These are phyloP conservation scores for Zaprionus davidi DNA, from an alignment of 1,140 invertebrate species.

Conservation along the genomic window DNA sequence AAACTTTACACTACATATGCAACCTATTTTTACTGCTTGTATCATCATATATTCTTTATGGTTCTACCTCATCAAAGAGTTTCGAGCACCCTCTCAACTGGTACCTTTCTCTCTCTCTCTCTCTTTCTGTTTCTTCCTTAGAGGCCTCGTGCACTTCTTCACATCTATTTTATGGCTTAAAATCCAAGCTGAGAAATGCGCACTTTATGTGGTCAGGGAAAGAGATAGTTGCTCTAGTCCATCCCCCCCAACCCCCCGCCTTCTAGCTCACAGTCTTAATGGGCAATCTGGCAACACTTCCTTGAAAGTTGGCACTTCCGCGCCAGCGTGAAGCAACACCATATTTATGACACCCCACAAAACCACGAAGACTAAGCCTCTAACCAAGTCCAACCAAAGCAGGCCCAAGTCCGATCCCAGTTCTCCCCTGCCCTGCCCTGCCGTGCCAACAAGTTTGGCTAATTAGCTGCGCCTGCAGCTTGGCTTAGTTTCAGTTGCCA, in stretches of 20 bases:
- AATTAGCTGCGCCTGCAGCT: slow-evolving; percentile 57
- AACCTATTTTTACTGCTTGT: too few species aligned
- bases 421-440: not conserved
- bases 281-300: slow-evolving; percentile 51
- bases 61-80: not conserved
- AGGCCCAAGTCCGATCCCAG: not conserved
- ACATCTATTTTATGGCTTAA: slow-evolving; percentile 24
- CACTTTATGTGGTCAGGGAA: slow-evolving; percentile 12
- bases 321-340: slow-evolving; percentile 32
- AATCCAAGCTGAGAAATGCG: slow-evolving; percentile 17
- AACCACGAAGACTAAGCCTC: not conserved
- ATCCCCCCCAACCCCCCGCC: not conserved
- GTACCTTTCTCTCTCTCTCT: not conserved
- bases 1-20: too few species aligned
- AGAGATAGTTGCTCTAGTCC: not conserved
- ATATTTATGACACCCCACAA: slow-evolving; percentile 42
- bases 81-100: not conserved
- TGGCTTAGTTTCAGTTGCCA: slow-evolving; percentile 24
- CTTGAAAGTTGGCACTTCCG: slow-evolving; percentile 35
- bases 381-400: not conserved
- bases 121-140: not conserved
- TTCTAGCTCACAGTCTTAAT: slow-evolving; percentile 14
- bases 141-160: not conserved
- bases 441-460: slow-evolving; percentile 39
- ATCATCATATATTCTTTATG: too few species aligned